phyloP scores from a whole-genome alignment of 2,797 vertebrate genomes.

The Cryptoprocta ferox region DNA sequence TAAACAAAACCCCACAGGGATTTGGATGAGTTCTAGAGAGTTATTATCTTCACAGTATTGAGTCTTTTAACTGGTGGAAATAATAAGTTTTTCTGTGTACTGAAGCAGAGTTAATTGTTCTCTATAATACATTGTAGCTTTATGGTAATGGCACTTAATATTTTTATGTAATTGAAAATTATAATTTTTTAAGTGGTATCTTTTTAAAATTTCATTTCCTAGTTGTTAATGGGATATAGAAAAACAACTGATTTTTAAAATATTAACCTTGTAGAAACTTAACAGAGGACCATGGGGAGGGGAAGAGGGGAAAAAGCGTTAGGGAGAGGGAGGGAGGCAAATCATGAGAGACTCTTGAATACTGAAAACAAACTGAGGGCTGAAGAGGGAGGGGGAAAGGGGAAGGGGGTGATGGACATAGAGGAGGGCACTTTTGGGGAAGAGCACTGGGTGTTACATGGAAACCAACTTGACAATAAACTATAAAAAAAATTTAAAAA shows the following conservation, averaged over 20 bases:
- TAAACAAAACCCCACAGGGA: background rate
- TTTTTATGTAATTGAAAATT: background rate
- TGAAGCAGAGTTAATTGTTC: background rate
- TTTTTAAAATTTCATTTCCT: constrained; percentile 33
- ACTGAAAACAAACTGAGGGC: too few species aligned
- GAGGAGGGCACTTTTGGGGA: too few species aligned
- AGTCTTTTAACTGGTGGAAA: background rate
- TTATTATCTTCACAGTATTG: background rate
- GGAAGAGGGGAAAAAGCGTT: too few species aligned
- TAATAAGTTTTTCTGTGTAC: background rate
- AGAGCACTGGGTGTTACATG: too few species aligned
- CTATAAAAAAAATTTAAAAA: too few species aligned
- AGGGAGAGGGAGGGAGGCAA: too few species aligned
- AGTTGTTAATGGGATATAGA: background rate
- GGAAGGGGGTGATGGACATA: too few species aligned
- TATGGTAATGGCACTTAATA: background rate
- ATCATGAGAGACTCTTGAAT: too few species aligned
- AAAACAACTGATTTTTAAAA: constrained; percentile 13
- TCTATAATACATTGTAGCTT: background rate
- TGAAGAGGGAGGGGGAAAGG: too few species aligned
- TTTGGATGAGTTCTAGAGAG: background rate
- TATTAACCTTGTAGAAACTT: background rate
- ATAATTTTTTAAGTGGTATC: background rate
- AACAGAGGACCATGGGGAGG: too few species aligned
- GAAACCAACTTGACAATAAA: too few species aligned